Evolutionary conservation across 2,797 vertebrate species (phyloP), one percentile per base, ranked within the genome.

Genomic region (Danionella dracula): DNA sequence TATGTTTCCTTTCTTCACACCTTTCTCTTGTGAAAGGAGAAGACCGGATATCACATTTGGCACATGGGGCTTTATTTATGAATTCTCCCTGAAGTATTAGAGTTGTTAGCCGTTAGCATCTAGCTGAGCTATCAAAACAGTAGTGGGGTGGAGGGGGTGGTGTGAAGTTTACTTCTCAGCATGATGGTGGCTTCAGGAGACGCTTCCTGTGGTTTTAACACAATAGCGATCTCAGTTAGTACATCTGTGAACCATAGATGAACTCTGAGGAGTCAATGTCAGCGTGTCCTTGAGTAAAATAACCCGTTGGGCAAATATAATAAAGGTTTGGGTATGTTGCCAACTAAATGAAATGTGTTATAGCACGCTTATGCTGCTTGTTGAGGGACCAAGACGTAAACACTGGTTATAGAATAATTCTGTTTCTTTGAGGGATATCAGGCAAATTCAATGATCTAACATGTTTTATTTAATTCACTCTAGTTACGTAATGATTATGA

Each of bases 11-110:
- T 49, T 35, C 23, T n/a, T 71, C 61, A 53, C 57, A 32, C 66
- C 12, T 41, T 27, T 65, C 75, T 71, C 48, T 74, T 42, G 67
- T 75, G 65, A 70, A 40, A 60, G 58, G 56, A 76, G 76, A 64
- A 4, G 15, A 75, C 77, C 80, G 81, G 86, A 88, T 88, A 88
- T 89, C 78, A 75, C 44, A 81, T 83, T 84, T 80, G 72, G 77
- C 77, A 78, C 81, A 70, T 81, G 77, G 73, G 66, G 82, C 73
- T 37, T 69, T 71, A 55, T 82, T 82, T 82, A 82, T 82, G 77
- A 82, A 80, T 78, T 78, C 74, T 79, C 73, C 76, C 70, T 81
- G 79, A 79, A 79, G 68, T 71, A 79, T 75, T 76, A 83, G 76
- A 74, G 60, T 59, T 41, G 62, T 73, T 82, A 76, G 74, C 48